Evolutionary conservation across 2,113 vertebrate genomes (phyloP).

Genomic region (Prionailurus viverrinus): DNA sequence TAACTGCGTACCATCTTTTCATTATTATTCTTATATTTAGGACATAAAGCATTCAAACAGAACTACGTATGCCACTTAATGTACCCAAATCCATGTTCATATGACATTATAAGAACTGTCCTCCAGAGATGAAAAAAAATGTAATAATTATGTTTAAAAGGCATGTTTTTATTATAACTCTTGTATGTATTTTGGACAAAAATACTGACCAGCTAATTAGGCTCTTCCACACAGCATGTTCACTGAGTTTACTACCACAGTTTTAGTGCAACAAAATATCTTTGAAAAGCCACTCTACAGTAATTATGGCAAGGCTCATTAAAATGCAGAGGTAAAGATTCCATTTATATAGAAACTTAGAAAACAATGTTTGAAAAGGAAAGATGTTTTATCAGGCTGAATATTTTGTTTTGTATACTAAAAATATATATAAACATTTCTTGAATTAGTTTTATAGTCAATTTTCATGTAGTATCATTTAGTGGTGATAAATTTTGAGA

Average conservation of each 20-base stretch:
- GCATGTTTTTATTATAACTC: constrained; percentile 73
- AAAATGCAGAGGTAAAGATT: constrained; percentile 89
- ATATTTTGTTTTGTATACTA: constrained; percentile 78
- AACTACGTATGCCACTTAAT: constrained; percentile 61
- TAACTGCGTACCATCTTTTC: constrained; percentile 42
- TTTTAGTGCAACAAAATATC: constrained; percentile 88
- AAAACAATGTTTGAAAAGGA: constrained; percentile 85
- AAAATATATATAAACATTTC: constrained; percentile 82
- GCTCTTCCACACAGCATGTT: constrained; percentile 80
- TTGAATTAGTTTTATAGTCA: constrained; percentile 75
- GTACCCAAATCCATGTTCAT: constrained; percentile 68
- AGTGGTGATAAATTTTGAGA: constrained; percentile 80
- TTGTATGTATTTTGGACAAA: constrained; percentile 65
- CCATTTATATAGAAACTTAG: constrained; percentile 84
- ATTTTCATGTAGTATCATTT: constrained; percentile 75
- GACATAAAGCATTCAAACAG: constrained; percentile 71
- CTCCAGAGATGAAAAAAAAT: constrained; percentile 79
- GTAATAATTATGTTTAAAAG: constrained; percentile 68
- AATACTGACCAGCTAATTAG: constrained; percentile 77
- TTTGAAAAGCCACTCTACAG: constrained; percentile 82
- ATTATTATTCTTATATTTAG: constrained; percentile 60
- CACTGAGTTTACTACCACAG: constrained; percentile 82
- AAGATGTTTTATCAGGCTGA: constrained; percentile 74
- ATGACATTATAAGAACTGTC: constrained; percentile 69
- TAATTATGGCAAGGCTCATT: constrained; percentile 88